A percentile compares a stretch with the other conserved stretches of the same genome.
phyloP scores from a whole-genome alignment of 2,113 vertebrate species.

The Calonectris borealis region DNA sequence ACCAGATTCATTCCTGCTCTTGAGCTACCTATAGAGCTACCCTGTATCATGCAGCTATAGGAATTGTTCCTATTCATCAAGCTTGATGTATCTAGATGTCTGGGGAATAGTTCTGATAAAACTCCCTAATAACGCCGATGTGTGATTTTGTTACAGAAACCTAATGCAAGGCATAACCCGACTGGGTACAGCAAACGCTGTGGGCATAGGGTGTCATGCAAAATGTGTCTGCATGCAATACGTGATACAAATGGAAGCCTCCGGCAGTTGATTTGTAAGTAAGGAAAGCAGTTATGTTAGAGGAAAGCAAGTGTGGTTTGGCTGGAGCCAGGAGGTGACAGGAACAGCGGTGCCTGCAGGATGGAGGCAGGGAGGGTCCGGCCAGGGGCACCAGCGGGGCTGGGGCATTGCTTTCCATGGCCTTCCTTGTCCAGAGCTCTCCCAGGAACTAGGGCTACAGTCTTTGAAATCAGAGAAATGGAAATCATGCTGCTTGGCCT shows the following conservation, averaged over 20 bases:
- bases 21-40: neutral
- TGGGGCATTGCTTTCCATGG: neutral
- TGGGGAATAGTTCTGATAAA: neutral
- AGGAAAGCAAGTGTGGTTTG: neutral
- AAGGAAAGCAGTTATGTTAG: neutral
- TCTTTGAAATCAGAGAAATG: neutral
- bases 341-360: neutral
- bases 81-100: neutral
- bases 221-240: neutral
- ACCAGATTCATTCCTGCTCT: neutral
- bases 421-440: neutral
- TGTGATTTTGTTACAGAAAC: neutral
- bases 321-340: neutral
- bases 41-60: neutral
- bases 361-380: neutral
- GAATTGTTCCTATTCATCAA: neutral
- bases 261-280: neutral
- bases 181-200: neutral
- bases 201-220: neutral
- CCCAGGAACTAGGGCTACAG: neutral
- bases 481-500: neutral
- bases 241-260: neutral
- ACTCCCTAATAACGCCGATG: neutral
- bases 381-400: accelerated
- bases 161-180: neutral